These are phyloP conservation scores for Ypsolopha scabrella DNA, from an alignment of 2,888 invertebrate genomes.

Conservation along the genomic window DNA sequence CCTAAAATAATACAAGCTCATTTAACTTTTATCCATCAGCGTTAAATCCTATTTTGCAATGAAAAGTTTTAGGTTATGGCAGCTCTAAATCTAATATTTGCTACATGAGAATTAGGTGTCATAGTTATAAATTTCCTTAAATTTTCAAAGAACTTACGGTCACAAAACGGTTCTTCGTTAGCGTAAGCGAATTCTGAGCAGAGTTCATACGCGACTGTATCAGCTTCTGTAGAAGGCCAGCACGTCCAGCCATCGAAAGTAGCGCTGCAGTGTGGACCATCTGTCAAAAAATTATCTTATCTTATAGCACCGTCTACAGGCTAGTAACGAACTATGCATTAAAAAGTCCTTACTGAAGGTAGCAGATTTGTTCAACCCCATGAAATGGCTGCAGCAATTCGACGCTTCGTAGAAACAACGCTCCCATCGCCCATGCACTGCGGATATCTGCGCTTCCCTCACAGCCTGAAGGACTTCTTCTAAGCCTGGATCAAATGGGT, in stretches of 20 bases:
- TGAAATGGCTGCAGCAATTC: constrained; percentile 50
- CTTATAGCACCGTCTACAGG: constrained; percentile 15
- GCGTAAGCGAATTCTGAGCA: constrained; percentile 74
- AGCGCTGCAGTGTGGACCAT: constrained; percentile 46
- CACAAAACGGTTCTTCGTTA: constrained; percentile 61
- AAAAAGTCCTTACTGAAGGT: not conserved
- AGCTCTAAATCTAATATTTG: too few species aligned
- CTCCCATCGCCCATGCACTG: constrained; percentile 52
- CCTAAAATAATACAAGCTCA: too few species aligned
- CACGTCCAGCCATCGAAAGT: constrained; percentile 77
- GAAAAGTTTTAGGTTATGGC: too few species aligned
- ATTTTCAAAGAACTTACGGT: constrained; percentile 49
- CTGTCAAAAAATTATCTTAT: constrained; percentile 10
- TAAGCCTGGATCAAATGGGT: constrained; percentile 52
- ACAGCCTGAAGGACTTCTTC: constrained; percentile 40
- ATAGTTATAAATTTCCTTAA: constrained; percentile 1
- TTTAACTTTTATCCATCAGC: too few species aligned
- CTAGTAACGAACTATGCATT: constrained; percentile 4
- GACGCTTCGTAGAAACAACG: constrained; percentile 47
- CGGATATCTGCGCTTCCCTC: constrained; percentile 34
- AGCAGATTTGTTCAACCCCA: constrained; percentile 15
- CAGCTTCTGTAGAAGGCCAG: constrained; percentile 53
- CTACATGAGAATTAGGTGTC: too few species aligned
- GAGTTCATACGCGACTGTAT: constrained; percentile 41
- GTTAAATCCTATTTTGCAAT: too few species aligned